Conservation (phyloP, 1,140 invertebrate genomes). For the Drosophila ananassae region DNA sequence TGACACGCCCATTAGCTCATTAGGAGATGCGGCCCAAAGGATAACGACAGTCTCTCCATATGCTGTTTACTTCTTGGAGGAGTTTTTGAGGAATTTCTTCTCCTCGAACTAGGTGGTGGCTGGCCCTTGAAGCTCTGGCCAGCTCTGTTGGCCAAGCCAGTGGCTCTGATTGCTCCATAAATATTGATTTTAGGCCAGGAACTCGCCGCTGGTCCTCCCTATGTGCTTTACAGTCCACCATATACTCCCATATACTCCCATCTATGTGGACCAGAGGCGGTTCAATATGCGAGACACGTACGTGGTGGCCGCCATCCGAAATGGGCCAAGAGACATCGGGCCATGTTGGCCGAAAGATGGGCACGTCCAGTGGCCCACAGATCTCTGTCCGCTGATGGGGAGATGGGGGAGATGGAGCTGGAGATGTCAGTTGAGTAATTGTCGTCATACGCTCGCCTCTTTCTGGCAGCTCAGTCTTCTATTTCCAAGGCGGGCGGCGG, state of each 20-base stretch:
- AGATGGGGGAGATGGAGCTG: background rate
- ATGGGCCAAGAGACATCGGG: slow-evolving; percentile 28
- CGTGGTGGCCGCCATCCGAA: slow-evolving; percentile 21
- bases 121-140: background rate
- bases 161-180: slow-evolving; percentile 38
- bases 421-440: slow-evolving; percentile 81
- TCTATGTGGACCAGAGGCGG: background rate
- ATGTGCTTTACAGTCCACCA: background rate
- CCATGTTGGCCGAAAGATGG: slow-evolving; percentile 37
- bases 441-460: slow-evolving; percentile 53
- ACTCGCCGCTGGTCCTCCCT: background rate
- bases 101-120: background rate
- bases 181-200: slow-evolving; percentile 22
- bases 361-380: slow-evolving; percentile 52
- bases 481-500: slow-evolving; percentile 46
- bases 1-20: slow-evolving; percentile 39
- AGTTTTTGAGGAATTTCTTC: no score
- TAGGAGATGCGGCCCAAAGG: slow-evolving; percentile 13
- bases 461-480: slow-evolving; percentile 53
- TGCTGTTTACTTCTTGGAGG: background rate
- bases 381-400: slow-evolving; percentile 58
- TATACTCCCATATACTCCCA: no score
- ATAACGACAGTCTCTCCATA: slow-evolving; percentile 7
- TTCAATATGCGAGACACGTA: slow-evolving; percentile 75
- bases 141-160: no score